Evolutionary conservation across 1,140 invertebrate genomes (phyloP), one percentile per base, ranked within the genome.

Genomic region (Drosophila pallidifrons): DNA sequence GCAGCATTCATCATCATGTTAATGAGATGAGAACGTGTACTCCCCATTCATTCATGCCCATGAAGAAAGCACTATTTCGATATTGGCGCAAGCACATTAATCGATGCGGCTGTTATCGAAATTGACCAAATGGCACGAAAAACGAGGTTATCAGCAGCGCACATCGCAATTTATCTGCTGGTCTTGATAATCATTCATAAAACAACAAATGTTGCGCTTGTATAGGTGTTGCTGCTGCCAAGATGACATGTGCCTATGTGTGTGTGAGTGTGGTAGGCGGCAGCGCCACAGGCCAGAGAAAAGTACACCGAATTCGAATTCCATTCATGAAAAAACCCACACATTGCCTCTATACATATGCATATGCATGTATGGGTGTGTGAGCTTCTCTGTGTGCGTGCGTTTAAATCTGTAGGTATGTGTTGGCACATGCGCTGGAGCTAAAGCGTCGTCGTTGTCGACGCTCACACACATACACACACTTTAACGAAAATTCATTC

Each of bases 321-420:
- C 87, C 90, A 91, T 91, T 91, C 90, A 91, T 91, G 87, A 91
- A 91, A 83, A 79, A 81, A 88, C 77, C 90, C 87, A 91, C 82
- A 91, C 89, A 87, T 81, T 77, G 83, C 79, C 8, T 38, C 35
- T 88, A 74, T 67, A 67, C 75, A 81, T 71, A 67, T 68, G 67
- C 68, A 52, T 43, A 52, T 69, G 64, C 51, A 57, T 75, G 16
- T 30, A 20, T 71, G 10, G 63, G 41, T 70, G 10, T 59, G 43
- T 32, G 4, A 13, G 16, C 25, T 30, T 15, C n/a, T 55, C 57
- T 65, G 41, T 75, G 11, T 69, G 41, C 61, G 15, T 68, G 51
- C 16, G 10, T 52, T 49, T 66, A 41, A 47, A 41, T 54, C 54
- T 55, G 76, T 70, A 32, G 45, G 30, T 38, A 32, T 68, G 55